Evolutionary conservation across 1,140 invertebrate genomes (phyloP), one percentile per base, ranked within the genome.

Genomic region (Heliconius eleuchia): DNA sequence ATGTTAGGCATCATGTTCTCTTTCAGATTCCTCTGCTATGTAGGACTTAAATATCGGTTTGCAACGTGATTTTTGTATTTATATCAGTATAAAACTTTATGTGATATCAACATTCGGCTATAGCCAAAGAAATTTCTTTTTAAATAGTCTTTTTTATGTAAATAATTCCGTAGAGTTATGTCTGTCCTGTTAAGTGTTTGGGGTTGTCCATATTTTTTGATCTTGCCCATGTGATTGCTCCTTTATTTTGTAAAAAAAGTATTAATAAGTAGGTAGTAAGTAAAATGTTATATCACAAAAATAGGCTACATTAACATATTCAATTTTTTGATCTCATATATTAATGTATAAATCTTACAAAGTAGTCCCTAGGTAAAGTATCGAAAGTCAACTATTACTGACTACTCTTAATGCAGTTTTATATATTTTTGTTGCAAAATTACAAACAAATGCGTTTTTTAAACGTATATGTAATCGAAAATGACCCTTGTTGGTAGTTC

Each of bases 1-100:
- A 92, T 96, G 85, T 77, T 95, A 16, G 82, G 86, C 46, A 91
- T 96, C 23, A 94, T 96, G 92, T 70, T 96, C 9, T 85, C 95
- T 34, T 95, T 95, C 79, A 91, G 96, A 80, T 91, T 93, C 11
- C 79, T 96, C 8, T 95, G 95, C 86, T 96, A 94, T 86, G 90
- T 96, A 27, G 95, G 95, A 71, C 88, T 96, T 27, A 92, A 93
- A 76, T 94, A 92, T 87, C 89, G 95, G 55, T 96, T 96, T 85
- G 88, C 94, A 6, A 95, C 95, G 78, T 96, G 92, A 95, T 86
- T 73, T 3, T n/a, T 23, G 50, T 71, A 60, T 39, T 75, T 79
- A 13, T 70, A 71, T 27, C 52, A 77, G 75, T 77, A 77, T 55
- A 77, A 77, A 71, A 42, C n/a, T n/a, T 46, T 39, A 76, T 77